Percentiles rank a stretch among this genome's conserved stretches.
phyloP scores from a whole-genome alignment of 2,113 vertebrate genomes.

The Lasiurus borealis region DNA sequence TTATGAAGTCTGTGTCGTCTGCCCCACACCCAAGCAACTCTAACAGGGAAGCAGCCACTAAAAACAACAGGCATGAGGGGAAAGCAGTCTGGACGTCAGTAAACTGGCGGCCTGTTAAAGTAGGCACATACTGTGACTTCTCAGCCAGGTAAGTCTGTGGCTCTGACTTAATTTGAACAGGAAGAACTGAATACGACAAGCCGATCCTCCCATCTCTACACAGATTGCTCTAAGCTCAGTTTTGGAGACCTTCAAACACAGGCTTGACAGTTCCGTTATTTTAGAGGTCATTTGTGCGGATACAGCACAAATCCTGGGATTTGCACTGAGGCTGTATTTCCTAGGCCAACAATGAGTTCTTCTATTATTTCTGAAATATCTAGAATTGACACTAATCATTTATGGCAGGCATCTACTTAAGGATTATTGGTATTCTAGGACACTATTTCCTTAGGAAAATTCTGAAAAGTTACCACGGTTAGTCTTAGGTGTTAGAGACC shows the following conservation, averaged over 20 bases:
- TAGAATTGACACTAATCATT: not conserved
- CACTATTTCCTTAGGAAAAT: not conserved
- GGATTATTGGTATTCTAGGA: not conserved
- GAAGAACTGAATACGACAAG: constrained; percentile 10
- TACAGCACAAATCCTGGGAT: not conserved
- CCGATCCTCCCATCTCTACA: not conserved
- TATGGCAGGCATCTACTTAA: not conserved
- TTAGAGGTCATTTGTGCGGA: not conserved
- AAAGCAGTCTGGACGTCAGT: not conserved
- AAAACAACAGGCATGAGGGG: not conserved
- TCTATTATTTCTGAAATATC: not conserved
- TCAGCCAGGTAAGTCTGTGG: not conserved
- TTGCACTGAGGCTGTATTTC: not conserved
- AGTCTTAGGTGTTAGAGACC: not conserved
- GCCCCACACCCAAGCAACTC: not conserved
- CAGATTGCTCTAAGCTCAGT: not conserved
- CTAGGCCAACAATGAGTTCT: not conserved
- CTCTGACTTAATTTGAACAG: not conserved
- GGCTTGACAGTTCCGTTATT: not conserved
- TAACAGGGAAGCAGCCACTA: not conserved
- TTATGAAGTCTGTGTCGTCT: not conserved
- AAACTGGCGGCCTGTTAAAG: not conserved
- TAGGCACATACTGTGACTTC: not conserved
- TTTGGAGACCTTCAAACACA: not conserved
- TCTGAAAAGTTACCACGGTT: not conserved